phyloP scores from a whole-genome alignment of 2,797 vertebrate genomes.

The Acridotheres tristis region DNA sequence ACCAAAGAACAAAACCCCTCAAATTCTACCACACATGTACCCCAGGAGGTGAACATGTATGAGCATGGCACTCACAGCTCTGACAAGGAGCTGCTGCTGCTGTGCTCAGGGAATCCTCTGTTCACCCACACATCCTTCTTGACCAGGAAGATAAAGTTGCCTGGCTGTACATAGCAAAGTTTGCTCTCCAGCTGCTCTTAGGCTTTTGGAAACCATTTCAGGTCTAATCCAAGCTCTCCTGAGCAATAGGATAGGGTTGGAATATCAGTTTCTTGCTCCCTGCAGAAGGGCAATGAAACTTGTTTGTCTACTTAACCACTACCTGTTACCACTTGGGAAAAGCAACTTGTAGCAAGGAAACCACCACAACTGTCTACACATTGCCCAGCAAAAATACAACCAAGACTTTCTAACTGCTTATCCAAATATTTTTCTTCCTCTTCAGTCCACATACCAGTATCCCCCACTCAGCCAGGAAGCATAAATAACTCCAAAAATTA shows the following conservation, averaged over 20 bases:
- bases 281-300: neutral
- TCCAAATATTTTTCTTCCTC: neutral
- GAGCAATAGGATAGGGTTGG: neutral
- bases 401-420: neutral
- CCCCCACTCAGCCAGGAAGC: neutral
- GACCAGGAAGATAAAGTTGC: neutral
- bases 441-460: neutral
- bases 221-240: neutral
- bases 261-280: neutral
- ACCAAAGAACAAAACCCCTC: neutral
- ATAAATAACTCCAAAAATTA: neutral
- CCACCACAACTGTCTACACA: neutral
- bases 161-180: neutral
- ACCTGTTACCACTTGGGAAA: neutral
- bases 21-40: neutral
- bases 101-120: neutral
- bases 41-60: neutral
- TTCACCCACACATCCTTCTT: neutral
- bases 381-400: neutral
- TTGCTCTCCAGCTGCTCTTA: neutral
- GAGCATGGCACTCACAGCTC: neutral
- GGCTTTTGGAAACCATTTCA: neutral
- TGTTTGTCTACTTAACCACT: neutral
- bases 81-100: neutral
- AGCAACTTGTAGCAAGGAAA: neutral